Percentiles rank a stretch among this genome's conserved stretches.
phyloP scores from a whole-genome alignment of 2,113 vertebrate genomes.

The Orycteropus afer region DNA sequence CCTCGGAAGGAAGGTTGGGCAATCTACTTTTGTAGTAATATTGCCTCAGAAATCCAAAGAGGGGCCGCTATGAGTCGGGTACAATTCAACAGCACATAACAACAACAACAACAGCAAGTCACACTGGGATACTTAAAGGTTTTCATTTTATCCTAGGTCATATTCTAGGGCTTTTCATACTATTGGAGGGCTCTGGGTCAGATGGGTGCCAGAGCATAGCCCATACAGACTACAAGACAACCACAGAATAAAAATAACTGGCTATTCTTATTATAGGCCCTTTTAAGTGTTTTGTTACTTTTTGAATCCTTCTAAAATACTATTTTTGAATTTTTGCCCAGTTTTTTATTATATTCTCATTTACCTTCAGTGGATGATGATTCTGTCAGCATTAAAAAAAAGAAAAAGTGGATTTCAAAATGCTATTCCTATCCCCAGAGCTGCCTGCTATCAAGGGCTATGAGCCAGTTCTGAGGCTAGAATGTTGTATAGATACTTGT shows the following conservation, averaged over 20 bases:
- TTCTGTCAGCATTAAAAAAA: constrained; percentile 45
- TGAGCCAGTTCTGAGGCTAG: constrained; percentile 56
- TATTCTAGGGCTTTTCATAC: constrained; percentile 14
- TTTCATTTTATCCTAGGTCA: constrained; percentile 56
- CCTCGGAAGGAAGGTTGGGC: no score
- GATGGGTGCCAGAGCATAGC: background rate
- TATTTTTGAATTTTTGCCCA: constrained; percentile 28
- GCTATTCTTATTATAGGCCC: constrained; percentile 62
- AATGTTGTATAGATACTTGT: constrained; percentile 23
- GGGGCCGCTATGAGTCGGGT: no score
- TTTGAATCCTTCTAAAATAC: constrained; percentile 55
- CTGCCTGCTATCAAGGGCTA: constrained; percentile 38
- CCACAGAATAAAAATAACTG: no score
- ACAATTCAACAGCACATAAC: no score
- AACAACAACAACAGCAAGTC: no score
- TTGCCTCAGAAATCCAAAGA: no score
- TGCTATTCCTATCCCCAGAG: constrained; percentile 67
- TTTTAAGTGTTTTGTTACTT: constrained; percentile 53
- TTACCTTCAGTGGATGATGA: constrained; percentile 56
- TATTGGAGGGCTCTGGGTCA: constrained; percentile 36
- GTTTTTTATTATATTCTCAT: constrained; percentile 50
- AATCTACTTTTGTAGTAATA: no score
- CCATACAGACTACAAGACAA: background rate
- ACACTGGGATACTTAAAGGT: constrained; percentile 58
- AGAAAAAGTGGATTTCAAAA: constrained; percentile 54